Evolutionary conservation across 2,113 vertebrate species (phyloP).

Genomic region (Alectura lathami): DNA sequence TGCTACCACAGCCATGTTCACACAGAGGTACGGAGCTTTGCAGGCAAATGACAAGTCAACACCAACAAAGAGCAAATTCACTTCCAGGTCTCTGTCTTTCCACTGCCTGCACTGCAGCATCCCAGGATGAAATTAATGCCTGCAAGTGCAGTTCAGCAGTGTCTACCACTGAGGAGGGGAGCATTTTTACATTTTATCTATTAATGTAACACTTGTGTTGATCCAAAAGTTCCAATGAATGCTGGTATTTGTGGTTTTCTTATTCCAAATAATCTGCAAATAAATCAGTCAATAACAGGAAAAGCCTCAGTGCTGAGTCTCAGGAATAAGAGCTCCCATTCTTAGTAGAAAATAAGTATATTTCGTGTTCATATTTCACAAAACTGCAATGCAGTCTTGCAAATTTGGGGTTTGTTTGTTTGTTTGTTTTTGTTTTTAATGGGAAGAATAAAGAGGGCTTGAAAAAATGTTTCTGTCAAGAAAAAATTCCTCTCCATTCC

Average conservation of each 20-base stretch:
- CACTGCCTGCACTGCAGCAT: not conserved
- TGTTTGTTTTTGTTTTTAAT: not conserved
- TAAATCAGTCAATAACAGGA: not conserved
- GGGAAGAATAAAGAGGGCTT: not conserved
- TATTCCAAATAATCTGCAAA: not conserved
- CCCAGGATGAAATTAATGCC: not conserved
- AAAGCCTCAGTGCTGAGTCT: not conserved
- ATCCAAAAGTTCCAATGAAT: not conserved
- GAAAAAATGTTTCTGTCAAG: not conserved
- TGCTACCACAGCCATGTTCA: fast-evolving
- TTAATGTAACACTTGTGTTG: not conserved
- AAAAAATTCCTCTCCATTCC: not conserved
- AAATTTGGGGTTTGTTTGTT: not conserved
- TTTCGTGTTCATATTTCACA: not conserved
- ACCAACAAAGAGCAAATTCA: not conserved
- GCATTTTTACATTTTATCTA: not conserved
- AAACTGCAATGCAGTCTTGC: not conserved
- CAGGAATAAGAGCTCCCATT: not conserved
- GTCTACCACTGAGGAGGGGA: not conserved
- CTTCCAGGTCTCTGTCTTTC: not conserved
- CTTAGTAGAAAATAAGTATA: not conserved
- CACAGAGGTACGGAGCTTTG: not conserved
- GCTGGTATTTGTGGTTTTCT: not conserved
- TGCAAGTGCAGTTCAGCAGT: not conserved
- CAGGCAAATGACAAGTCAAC: fast-evolving